Evolutionary conservation across 1,140 invertebrate species (phyloP), one percentile per base, ranked within the genome.

Genomic region (Batillaria attramentaria): DNA sequence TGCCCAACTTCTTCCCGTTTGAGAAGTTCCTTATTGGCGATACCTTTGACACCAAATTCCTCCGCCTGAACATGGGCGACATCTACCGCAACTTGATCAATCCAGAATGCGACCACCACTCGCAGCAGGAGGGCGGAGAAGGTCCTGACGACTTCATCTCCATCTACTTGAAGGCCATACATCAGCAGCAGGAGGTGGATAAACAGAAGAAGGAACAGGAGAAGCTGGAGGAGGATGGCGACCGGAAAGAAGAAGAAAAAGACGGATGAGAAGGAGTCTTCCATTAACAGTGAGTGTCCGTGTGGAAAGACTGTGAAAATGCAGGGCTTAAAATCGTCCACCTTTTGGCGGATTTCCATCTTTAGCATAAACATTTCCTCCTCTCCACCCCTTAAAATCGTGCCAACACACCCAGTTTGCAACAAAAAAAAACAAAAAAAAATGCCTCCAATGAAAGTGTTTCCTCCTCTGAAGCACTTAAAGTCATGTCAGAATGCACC

Each of bases 11-110:
- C 43, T 81, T 81, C 39, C 80, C 80, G 13, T 81, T 79, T 31
- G 77, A 81, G 74, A 81, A 81, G 60, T 81, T 81, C 37, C 73
- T 81, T 0, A 81, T 81, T 39, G 80, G 80, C 3, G 80, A 81
- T 41, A 79, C 78, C 28, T 81, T 81, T 66, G 80, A 81, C 69
- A 78, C 78, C 46, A 81, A 81, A 68, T 81, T 79, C 54, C 60
- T 81, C n/a, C 62, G 80, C 35, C 75, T 81, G n/a, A 81, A 81
- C 80, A 81, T 81, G 80, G 74, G 77, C 5, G 80, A 81, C 35
- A 77, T 81, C 31, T 74, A 81, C 57, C 80, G 78, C 77, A 81
- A 81, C 46, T 57, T 81, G 33, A 81, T 81, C 73, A 76, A 79
- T 35, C 72, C 73, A 1, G 72, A 76, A 24, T 76, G 37, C 65